Conservation (phyloP, 2,888 invertebrate species). For the Pachycephus smyrnensis region DNA sequence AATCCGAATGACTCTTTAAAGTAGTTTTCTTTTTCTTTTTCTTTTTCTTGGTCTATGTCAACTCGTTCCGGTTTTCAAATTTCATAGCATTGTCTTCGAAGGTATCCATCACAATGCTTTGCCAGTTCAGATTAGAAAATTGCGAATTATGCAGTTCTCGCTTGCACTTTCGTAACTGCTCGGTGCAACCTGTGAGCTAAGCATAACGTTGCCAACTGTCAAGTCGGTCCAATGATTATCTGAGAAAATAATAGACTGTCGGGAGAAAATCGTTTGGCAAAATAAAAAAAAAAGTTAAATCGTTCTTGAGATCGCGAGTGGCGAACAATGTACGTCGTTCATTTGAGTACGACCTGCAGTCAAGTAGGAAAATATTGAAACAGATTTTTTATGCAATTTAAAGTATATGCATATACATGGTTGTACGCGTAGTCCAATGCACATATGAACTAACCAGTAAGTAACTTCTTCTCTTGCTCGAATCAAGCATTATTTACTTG, state of each 20-base stretch:
- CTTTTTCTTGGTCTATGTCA: neutral
- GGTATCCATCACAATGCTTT: neutral
- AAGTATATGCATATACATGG: too few species aligned
- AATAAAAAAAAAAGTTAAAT: neutral
- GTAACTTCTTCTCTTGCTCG: too few species aligned
- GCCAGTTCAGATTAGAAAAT: neutral
- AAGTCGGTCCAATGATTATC: neutral
- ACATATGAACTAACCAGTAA: too few species aligned
- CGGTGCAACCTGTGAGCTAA: neutral
- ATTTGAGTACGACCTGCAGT: too few species aligned
- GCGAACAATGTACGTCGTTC: neutral
- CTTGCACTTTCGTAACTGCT: neutral
- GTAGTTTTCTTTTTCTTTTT: neutral
- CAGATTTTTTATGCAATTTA: too few species aligned
- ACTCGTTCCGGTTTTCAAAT: neutral
- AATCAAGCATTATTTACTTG: too few species aligned
- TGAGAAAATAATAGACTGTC: neutral
- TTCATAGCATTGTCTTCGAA: neutral
- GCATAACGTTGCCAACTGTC: neutral
- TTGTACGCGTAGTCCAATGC: too few species aligned
- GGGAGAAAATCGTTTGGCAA: neutral
- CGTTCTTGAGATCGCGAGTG: too few species aligned
- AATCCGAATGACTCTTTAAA: neutral
- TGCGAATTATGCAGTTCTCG: neutral
- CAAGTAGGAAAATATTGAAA: too few species aligned